Conservation (phyloP, 2,113 vertebrate genomes). For the Sander lucioperca region DNA sequence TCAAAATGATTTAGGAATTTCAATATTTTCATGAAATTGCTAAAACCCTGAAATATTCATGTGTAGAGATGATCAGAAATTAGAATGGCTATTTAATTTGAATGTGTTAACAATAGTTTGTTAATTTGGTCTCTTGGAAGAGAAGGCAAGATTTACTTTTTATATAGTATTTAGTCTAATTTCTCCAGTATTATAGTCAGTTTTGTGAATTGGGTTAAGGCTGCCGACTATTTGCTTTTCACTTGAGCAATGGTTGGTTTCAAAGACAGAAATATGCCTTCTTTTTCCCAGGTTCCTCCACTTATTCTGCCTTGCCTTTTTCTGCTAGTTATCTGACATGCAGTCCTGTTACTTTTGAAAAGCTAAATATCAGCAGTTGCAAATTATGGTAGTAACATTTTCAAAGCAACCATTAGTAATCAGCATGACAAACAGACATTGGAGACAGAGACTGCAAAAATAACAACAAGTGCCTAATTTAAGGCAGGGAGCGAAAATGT, state of each 20-base stretch:
- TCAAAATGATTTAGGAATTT: background rate
- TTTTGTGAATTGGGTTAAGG: background rate
- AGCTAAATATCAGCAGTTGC: background rate
- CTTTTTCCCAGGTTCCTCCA: background rate
- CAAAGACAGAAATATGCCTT: background rate
- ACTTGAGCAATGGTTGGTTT: background rate
- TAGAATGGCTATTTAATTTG: background rate
- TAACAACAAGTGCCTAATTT: constrained; percentile 40
- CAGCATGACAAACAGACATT: constrained; percentile 42
- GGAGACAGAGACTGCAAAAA: constrained; percentile 20
- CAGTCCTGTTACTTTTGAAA: background rate
- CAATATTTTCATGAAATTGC: background rate
- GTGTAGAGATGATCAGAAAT: background rate
- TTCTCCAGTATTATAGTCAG: background rate
- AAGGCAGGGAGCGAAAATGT: constrained; percentile 40
- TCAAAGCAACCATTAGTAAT: constrained; percentile 24
- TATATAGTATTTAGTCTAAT: background rate
- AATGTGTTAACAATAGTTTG: background rate
- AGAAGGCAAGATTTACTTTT: background rate
- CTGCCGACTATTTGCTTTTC: background rate
- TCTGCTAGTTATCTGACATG: background rate
- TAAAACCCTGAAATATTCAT: background rate
- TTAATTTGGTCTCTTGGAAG: background rate
- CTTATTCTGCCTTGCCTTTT: background rate
- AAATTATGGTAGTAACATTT: constrained; percentile 5